phyloP scores from a whole-genome alignment of 2,888 invertebrate species.

The Fabriciana adippe region DNA sequence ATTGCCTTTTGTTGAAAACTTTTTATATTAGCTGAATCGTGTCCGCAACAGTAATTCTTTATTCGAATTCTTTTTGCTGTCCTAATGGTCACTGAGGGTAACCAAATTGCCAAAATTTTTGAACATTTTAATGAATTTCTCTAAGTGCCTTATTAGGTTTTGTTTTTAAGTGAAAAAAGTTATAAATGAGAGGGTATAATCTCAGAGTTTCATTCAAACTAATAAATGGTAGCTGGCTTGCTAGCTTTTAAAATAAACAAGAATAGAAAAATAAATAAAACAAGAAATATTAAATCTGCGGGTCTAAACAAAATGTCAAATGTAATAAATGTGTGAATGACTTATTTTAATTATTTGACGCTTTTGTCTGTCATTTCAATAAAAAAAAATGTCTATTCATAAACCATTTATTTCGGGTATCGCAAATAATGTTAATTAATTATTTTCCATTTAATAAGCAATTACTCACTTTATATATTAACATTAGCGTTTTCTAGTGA shows the following conservation, averaged over 20 bases:
- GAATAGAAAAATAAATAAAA: neutral
- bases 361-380: too few relatives aligned
- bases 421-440: too few relatives aligned
- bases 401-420: too few relatives aligned
- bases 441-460: too few relatives aligned
- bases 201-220: conserved; percentile 1
- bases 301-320: too few relatives aligned
- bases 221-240: neutral
- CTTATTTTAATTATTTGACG: too few relatives aligned
- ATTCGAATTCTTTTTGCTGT: conserved; percentile 15
- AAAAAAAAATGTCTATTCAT: too few relatives aligned
- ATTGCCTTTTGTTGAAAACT: conserved; percentile 24
- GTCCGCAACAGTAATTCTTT: conserved; percentile 15
- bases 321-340: too few relatives aligned
- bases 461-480: too few relatives aligned
- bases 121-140: conserved; percentile 18
- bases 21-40: conserved; percentile 26
- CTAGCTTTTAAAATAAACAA: neutral
- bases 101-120: conserved; percentile 20
- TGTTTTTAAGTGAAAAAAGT: conserved; percentile 7
- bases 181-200: conserved; percentile 3
- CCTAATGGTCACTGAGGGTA: conserved; percentile 16
- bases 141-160: conserved; percentile 7
- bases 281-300: too few relatives aligned
- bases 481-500: too few relatives aligned